Base-by-base conservation (phyloP, 2,113 vertebrate species). In the Mirza zaza region DNA sequence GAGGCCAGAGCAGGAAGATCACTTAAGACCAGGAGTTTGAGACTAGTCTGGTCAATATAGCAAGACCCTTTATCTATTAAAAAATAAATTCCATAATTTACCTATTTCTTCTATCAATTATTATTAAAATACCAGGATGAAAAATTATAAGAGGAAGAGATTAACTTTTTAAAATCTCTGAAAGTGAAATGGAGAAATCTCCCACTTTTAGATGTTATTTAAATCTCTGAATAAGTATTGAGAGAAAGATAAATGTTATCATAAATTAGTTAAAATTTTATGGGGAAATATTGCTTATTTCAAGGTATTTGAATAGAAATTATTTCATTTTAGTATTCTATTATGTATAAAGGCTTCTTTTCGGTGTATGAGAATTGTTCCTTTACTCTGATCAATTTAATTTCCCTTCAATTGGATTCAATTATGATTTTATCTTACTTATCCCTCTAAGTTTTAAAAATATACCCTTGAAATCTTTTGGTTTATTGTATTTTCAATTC, bases 381-480 rank as follows among this genome's bases (percentile, higher is more conserved):
- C 36, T 93, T 32, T 85, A 36, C 48, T 97, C 15, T 86, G 87
- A 94, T 96, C 34, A 95, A 91, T 82, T 97, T 94, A 95, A 97
- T 93, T 96, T 95, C 27, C 45, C 55, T 97, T 95, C 42, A 86
- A 77, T 65, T 94, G 83, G 59, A 96, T 97, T 93, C 94, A 97
- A 91, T 96, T 97, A 96, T 97, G 92, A 97, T 95, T 95, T 80
- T 95, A 97, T 97, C 87, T 91, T 39, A 45, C 27, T 91, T 25
- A 70, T 95, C 79, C 65, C 76, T 93, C 32, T 57, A 92, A 76
- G 42, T 83, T 92, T 91, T 50, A 93, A 91, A 94, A 96, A 77
- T 73, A 94, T 36, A 70, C 55, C 94, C 48, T 85, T 89, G 36
- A 91, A 96, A 93, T 93, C 13, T 48, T 95, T 88, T 85, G 55